These are phyloP conservation scores for Petaurus breviceps DNA, from an alignment of 2,113 vertebrate genomes.

Conservation along the genomic window DNA sequence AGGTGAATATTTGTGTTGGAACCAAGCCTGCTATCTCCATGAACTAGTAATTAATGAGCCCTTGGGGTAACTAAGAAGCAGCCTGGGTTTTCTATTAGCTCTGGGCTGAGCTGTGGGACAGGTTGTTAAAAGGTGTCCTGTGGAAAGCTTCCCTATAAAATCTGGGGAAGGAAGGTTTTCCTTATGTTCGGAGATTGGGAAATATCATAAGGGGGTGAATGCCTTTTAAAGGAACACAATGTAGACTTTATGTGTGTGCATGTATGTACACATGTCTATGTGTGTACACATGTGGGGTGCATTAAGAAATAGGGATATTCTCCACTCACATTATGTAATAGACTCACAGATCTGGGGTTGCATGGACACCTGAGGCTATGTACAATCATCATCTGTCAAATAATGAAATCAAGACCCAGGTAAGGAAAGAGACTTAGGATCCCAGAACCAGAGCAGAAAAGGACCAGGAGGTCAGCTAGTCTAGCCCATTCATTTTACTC, in stretches of 20 bases:
- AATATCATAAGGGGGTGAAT: neutral
- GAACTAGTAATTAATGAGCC: neutral
- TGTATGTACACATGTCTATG: neutral
- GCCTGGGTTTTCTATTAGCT: conserved; percentile 49
- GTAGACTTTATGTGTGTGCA: too few species aligned
- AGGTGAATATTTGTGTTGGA: neutral
- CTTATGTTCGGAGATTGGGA: neutral
- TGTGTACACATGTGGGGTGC: neutral
- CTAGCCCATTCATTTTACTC: neutral
- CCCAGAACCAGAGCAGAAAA: too few species aligned
- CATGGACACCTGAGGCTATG: neutral
- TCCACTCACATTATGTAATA: too few species aligned
- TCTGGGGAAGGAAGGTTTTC: neutral
- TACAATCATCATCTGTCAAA: neutral
- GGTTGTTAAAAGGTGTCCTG: neutral
- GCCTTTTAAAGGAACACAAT: neutral
- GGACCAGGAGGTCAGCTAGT: too few species aligned
- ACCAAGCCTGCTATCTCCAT: accelerated
- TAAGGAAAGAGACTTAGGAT: neutral
- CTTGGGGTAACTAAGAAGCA: accelerated
- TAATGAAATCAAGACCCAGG: neutral
- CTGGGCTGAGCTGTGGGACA: conserved; percentile 60
- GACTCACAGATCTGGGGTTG: neutral
- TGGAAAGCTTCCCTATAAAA: neutral
- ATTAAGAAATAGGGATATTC: neutral